phyloP scores from a whole-genome alignment of 2,888 invertebrate species.

The Drosophila anomalata region DNA sequence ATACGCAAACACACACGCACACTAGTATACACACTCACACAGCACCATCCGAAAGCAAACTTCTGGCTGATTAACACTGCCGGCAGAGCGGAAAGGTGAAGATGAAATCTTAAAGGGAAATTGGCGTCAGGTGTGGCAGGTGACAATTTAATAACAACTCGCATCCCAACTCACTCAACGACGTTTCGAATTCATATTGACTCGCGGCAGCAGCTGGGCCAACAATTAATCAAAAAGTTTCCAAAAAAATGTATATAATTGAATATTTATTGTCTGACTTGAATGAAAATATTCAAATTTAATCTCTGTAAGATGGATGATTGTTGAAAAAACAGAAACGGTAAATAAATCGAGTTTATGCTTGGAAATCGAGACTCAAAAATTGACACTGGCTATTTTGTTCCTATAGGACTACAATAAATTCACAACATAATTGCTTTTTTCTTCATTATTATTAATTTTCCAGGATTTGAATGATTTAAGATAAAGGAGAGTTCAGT shows the following conservation, averaged over 20 bases:
- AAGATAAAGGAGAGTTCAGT: too few species aligned
- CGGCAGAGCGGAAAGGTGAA: neutral
- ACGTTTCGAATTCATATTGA: conserved; percentile 33
- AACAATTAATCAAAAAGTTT: conserved; percentile 25
- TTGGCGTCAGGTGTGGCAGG: conserved; percentile 60
- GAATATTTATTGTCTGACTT: conserved; percentile 5
- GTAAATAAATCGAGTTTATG: neutral
- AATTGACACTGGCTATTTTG: too few species aligned
- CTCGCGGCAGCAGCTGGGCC: conserved; percentile 25
- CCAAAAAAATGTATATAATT: conserved; percentile 1
- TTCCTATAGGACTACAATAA: too few species aligned
- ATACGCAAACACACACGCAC: neutral
- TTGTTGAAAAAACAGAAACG: neutral
- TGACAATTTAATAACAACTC: conserved; percentile 62
- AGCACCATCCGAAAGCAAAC: neutral
- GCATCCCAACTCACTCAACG: conserved; percentile 16
- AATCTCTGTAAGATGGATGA: neutral
- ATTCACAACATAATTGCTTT: too few species aligned
- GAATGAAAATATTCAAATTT: conserved; percentile 3
- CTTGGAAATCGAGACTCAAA: neutral
- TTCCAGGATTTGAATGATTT: too few species aligned
- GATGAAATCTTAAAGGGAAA: conserved; percentile 42
- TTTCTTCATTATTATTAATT: too few species aligned
- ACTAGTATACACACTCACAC: neutral
- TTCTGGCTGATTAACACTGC: conserved; percentile 17